Conservation (phyloP, 2,888 invertebrate species). For the Antitype chi region DNA sequence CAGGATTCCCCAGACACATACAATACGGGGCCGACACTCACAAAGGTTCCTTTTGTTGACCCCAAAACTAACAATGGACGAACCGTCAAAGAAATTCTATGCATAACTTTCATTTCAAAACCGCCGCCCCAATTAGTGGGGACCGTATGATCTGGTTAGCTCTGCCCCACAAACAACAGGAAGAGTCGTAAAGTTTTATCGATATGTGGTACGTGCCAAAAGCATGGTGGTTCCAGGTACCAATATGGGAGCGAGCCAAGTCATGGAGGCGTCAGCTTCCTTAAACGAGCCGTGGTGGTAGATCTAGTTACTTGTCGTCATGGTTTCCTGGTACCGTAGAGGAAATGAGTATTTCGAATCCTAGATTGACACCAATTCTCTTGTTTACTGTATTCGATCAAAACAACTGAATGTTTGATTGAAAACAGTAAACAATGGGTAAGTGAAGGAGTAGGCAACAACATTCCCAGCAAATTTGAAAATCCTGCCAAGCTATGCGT, state of each 20-base stretch:
- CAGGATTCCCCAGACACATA: not conserved
- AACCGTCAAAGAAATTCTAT: slow-evolving; percentile 20
- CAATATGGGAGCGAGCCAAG: slow-evolving; percentile 60
- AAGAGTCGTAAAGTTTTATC: slow-evolving; percentile 83
- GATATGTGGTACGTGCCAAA: slow-evolving; percentile 72
- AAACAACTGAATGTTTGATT: not conserved
- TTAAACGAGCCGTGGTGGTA: slow-evolving; percentile 47
- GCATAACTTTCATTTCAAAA: slow-evolving; percentile 65
- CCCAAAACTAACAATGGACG: not conserved
- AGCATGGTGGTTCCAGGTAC: slow-evolving; percentile 68
- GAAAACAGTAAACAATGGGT: not conserved
- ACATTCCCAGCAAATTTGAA: not conserved
- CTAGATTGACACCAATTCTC: not conserved
- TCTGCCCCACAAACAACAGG: slow-evolving; percentile 77
- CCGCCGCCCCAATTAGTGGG: slow-evolving; percentile 61
- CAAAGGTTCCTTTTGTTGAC: not conserved
- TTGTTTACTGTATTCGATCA: not conserved
- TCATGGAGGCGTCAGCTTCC: slow-evolving; percentile 60
- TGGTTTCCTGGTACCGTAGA: slow-evolving; percentile 5
- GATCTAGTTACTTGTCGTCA: slow-evolving; percentile 37
- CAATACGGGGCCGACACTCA: not conserved
- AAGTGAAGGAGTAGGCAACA: not conserved
- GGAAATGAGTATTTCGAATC: not conserved
- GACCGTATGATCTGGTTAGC: slow-evolving; percentile 71
- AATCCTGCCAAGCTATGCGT: not conserved